A percentile compares a stretch with the other conserved stretches of the same genome.
phyloP scores from a whole-genome alignment of 37 sponge, comb jelly and placozoan genomes.

The Chondrilla cf. caribensis region DNA sequence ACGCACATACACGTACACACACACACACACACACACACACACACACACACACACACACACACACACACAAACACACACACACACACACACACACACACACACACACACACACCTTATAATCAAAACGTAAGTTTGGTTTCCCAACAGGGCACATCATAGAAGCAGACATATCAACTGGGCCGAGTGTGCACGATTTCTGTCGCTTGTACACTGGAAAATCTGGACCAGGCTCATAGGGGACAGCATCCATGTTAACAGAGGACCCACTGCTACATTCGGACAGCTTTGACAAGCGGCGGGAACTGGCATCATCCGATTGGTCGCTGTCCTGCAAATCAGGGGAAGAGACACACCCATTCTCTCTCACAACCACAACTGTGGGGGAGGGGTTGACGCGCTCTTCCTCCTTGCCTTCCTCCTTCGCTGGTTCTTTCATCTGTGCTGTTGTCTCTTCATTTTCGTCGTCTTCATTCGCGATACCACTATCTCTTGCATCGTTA shows the following conservation, averaged over 20 bases:
- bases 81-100: too few species aligned
- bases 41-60: too few species aligned
- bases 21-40: too few species aligned
- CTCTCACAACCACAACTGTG: not conserved
- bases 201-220: not conserved
- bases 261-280: conserved; percentile 9
- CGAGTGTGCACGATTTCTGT: conserved; percentile 5
- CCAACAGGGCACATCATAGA: too few species aligned
- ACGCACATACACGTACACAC: too few species aligned
- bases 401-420: not conserved
- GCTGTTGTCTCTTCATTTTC: not conserved
- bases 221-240: not conserved
- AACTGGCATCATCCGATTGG: not conserved
- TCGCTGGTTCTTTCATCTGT: not conserved
- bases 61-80: too few species aligned
- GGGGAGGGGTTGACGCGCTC: not conserved
- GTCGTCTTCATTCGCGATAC: conserved; percentile 13
- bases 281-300: not conserved
- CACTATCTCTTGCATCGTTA: conserved; percentile 6
- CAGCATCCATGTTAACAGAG: not conserved
- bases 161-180: not conserved
- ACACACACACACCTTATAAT: too few species aligned
- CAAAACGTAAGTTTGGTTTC: too few species aligned
- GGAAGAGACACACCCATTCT: not conserved
- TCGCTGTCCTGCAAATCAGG: not conserved